Evolutionary conservation across 2,113 vertebrate species (phyloP), one percentile per base, ranked within the genome.

Genomic region (Cyphomyrus discorhynchus): DNA sequence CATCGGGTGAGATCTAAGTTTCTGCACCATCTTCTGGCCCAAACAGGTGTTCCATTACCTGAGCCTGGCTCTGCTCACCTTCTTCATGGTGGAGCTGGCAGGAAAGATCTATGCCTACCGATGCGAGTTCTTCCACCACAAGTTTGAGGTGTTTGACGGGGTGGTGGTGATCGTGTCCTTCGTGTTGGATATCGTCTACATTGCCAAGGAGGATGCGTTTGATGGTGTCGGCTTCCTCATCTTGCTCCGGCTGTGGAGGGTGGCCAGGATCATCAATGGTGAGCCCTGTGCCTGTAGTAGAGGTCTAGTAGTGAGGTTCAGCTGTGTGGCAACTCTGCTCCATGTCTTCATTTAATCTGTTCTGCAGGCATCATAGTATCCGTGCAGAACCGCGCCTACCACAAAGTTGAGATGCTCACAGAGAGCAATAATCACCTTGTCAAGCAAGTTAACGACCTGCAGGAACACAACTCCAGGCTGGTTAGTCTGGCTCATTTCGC

Each of bases 241-340:
- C 24, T 95, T 99, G 89, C 96, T 99, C 85, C 92, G 98, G 70
- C 96, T 99, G 66, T 99, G 98, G 98, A 96, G 98, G 39, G 98
- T 99, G 92, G 98, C 97, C 90, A 95, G 98, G 92, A 99, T 99
- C 10, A 95, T 99, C 90, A 99, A 99, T 0, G 98, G 98, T 99
- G 92, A 91, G 93, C 10, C 21, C 9, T 50, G 21, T 27, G 56
- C 24, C 39, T 74, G 3, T 4, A 27, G 11, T 27, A 10, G 24
- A 8, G 27, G 5, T 15, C 35, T 39, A 58, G 31, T 1, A 50
- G n/a, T 74, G 58, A 5, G 21, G 1, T 89, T 17, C 87, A 52
- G 46, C 15, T 24, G 27, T 19, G 3, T 89, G 7, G 6, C 56
- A 3, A 9, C 49, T 62, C 7, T 9, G 24, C 35, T 83, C 42